Percentiles rank a stretch among this genome's conserved stretches.
These are phyloP conservation scores for Drosophila imparisetae DNA, from an alignment of 2,888 invertebrate genomes.

Conservation along the genomic window DNA sequence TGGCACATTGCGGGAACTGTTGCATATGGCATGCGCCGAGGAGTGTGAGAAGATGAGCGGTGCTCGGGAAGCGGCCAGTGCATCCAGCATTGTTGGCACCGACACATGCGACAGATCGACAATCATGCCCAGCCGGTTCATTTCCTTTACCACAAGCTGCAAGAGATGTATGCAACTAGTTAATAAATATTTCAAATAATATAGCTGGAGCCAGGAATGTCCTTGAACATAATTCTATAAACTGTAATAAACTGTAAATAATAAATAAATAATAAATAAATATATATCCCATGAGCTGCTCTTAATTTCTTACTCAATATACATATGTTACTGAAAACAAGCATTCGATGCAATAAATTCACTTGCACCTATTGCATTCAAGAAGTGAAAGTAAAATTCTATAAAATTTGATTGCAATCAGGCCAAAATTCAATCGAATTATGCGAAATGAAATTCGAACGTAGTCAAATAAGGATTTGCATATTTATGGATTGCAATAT, in stretches of 20 bases:
- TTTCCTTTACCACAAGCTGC: conserved; percentile 92
- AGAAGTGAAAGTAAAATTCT: neutral
- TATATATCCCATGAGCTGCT: neutral
- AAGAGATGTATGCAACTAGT: neutral
- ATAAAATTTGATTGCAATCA: neutral
- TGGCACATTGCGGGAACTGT: conserved; percentile 92
- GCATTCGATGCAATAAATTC: neutral
- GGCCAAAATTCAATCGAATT: neutral
- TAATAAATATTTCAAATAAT: neutral
- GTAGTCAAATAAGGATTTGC: neutral
- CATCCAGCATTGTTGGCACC: conserved; percentile 91
- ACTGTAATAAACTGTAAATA: neutral
- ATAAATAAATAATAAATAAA: neutral
- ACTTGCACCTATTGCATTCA: neutral
- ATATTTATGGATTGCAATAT: neutral
- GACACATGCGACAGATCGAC: conserved; percentile 94
- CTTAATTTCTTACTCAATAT: neutral
- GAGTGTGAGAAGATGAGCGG: conserved; percentile 95
- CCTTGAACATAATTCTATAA: neutral
- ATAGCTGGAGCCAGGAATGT: neutral
- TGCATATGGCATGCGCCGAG: conserved; percentile 92
- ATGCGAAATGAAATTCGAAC: neutral
- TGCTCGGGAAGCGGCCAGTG: conserved; percentile 90
- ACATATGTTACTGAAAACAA: neutral
- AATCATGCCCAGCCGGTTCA: conserved; percentile 95